Evolutionary conservation across 2,113 vertebrate genomes (phyloP).

Genomic region (Polypterus senegalus): DNA sequence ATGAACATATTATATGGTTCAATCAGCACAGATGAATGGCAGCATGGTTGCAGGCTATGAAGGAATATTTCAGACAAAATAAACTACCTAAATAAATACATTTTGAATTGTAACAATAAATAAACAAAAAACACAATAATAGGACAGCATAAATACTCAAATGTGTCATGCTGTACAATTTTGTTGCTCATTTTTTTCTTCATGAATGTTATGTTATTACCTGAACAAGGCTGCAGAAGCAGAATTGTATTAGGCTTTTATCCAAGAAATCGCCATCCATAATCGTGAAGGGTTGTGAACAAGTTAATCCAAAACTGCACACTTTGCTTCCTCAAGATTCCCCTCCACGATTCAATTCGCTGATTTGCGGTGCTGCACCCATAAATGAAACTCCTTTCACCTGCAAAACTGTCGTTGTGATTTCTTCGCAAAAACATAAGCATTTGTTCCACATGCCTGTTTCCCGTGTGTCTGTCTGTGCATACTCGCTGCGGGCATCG

Average conservation of each 20-base stretch:
- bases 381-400: slow-evolving; percentile 10
- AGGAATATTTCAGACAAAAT: no score
- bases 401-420: no score
- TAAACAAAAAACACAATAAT: no score
- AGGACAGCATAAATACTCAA: no score
- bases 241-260: background rate
- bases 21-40: no score
- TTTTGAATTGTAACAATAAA: no score
- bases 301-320: slow-evolving; percentile 15
- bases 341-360: slow-evolving; percentile 8
- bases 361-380: slow-evolving; percentile 13
- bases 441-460: slow-evolving; percentile 7
- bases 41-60: no score
- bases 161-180: no score
- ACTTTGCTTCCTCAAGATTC: slow-evolving; percentile 14
- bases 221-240: slow-evolving; percentile 13
- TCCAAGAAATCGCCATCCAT: background rate
- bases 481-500: slow-evolving; percentile 3
- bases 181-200: no score
- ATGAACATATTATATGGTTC: no score
- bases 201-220: background rate
- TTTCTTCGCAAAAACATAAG: slow-evolving; percentile 9
- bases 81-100: no score
- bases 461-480: slow-evolving; percentile 7
- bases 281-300: background rate